Percentiles rank a stretch among this genome's conserved stretches.
Conservation (phyloP, 2,113 vertebrate genomes). For the Spizaetus ornatus region DNA sequence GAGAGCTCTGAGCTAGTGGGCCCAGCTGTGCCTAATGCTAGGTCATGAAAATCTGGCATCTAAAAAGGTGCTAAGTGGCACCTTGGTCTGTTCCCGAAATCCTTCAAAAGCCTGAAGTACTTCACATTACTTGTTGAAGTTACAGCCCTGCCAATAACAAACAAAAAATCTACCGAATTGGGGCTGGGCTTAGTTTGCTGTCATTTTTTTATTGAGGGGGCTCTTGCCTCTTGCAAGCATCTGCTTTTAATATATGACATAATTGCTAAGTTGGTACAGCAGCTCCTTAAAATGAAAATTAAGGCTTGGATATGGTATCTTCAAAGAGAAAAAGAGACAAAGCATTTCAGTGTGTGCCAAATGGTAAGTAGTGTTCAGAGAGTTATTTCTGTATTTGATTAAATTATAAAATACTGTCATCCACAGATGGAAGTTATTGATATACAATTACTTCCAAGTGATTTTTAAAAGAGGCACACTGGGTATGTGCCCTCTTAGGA, state of each 20-base stretch:
- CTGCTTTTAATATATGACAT: not conserved
- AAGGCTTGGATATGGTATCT: not conserved
- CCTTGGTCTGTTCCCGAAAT: not conserved
- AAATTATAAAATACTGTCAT: not conserved
- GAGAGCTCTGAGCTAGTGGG: not conserved
- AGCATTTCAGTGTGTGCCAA: not conserved
- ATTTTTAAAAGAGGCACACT: not conserved
- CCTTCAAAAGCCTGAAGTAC: not conserved
- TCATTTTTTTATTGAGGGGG: not conserved
- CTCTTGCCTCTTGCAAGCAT: not conserved
- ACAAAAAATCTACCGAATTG: rapidly evolving
- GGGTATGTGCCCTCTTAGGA: not conserved
- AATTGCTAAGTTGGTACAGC: not conserved
- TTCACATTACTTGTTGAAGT: not conserved
- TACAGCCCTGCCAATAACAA: not conserved
- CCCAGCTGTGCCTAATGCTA: not conserved
- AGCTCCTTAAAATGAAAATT: not conserved
- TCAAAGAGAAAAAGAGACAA: not conserved
- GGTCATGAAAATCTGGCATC: not conserved
- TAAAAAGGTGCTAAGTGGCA: not conserved
- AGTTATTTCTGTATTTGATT: not conserved
- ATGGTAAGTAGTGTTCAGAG: not conserved
- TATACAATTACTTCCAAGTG: not conserved
- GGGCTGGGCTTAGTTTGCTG: not conserved
- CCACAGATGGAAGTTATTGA: not conserved